A percentile compares a stretch with the other conserved stretches of the same genome.
phyloP scores from a whole-genome alignment of 2,113 vertebrate species.

The Takifugu bimaculatus region DNA sequence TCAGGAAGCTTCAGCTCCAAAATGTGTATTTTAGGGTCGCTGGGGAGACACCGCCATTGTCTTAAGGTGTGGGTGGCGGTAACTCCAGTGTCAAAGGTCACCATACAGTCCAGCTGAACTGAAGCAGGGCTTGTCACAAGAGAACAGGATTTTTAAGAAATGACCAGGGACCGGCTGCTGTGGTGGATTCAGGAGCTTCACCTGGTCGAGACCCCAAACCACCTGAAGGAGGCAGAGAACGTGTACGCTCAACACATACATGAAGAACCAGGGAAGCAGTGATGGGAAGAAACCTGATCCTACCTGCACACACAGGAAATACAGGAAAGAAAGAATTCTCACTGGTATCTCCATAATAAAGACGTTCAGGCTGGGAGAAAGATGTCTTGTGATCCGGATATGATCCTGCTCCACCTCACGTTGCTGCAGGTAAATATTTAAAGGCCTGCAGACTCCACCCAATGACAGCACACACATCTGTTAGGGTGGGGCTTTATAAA shows the following conservation, averaged over 20 bases:
- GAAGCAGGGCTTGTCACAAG: slow-evolving; percentile 57
- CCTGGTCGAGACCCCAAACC: slow-evolving; percentile 35
- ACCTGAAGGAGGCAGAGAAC: slow-evolving; percentile 38
- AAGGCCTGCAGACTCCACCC: slow-evolving; percentile 53
- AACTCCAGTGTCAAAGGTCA: slow-evolving; percentile 62
- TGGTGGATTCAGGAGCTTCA: slow-evolving; percentile 72
- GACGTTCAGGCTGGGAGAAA: neutral
- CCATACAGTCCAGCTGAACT: slow-evolving; percentile 64
- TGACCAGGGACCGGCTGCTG: slow-evolving; percentile 45
- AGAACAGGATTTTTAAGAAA: slow-evolving; percentile 59
- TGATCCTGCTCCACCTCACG: slow-evolving; percentile 68
- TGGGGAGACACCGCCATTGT: slow-evolving; percentile 68
- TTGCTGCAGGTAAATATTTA: slow-evolving; percentile 61
- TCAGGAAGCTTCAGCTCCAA: slow-evolving; percentile 70
- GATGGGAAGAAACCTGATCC: slow-evolving; percentile 6
- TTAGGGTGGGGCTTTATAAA: slow-evolving; percentile 7
- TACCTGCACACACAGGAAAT: slow-evolving; percentile 61
- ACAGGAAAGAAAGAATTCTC: slow-evolving; percentile 26
- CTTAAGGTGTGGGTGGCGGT: slow-evolving; percentile 45
- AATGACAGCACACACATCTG: neutral
- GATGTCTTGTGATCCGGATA: slow-evolving; percentile 48
- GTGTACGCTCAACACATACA: neutral
- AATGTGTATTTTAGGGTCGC: slow-evolving; percentile 25
- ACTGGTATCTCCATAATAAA: slow-evolving; percentile 21
- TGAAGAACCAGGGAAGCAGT: neutral